Conservation (phyloP, 2,888 invertebrate species). For the Cinara cedri region DNA sequence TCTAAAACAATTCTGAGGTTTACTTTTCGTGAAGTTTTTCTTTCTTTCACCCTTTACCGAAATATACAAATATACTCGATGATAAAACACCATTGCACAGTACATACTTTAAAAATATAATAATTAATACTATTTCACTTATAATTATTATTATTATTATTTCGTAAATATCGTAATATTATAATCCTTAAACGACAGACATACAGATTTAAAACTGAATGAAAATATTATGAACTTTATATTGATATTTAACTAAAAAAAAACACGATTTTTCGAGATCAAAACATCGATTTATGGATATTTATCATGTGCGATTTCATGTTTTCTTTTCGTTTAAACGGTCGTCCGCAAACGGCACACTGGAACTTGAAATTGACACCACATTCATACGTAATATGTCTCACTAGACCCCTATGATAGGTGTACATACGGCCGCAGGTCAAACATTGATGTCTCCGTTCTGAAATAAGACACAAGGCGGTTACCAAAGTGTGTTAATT, state of each 20-base stretch:
- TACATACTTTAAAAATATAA: too few species aligned
- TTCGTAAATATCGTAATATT: too few species aligned
- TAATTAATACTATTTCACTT: too few species aligned
- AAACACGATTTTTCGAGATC: neutral
- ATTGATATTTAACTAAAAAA: neutral
- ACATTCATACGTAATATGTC: conserved; percentile 65
- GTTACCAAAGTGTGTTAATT: conserved; percentile 8
- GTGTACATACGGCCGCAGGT: conserved; percentile 64
- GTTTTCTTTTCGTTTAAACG: conserved; percentile 62
- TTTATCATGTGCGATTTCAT: conserved; percentile 60
- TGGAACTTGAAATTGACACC: conserved; percentile 60
- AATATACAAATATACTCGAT: too few species aligned
- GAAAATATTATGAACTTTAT: too few species aligned
- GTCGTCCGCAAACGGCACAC: conserved; percentile 61
- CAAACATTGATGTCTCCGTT: conserved; percentile 61
- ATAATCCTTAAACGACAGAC: too few species aligned
- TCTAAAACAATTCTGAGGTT: too few species aligned
- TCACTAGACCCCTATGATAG: conserved; percentile 63
- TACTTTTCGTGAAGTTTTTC: too few species aligned
- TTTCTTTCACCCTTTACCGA: too few species aligned
- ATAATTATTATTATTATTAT: too few species aligned
- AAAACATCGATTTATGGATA: conserved; percentile 53
- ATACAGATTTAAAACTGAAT: too few species aligned
- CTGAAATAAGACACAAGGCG: conserved; percentile 44
- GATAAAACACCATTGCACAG: too few species aligned